Base-by-base conservation (phyloP, 2,888 invertebrate species). In the Sphecodes monilicornis region DNA sequence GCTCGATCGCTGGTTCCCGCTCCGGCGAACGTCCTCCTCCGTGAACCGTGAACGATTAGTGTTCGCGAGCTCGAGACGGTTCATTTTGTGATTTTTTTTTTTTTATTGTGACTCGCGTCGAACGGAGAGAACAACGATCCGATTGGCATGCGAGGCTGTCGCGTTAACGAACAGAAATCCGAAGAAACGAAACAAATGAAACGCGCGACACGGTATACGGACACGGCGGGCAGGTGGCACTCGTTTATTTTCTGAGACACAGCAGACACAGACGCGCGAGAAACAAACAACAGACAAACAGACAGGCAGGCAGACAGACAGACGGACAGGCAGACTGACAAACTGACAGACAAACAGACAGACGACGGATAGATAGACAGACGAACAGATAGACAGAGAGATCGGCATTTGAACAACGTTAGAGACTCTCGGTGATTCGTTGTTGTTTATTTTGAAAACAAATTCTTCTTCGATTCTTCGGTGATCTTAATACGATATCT, bases 391-490 rank as follows among this genome's bases (percentile, higher is more conserved):
- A 90, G 90, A 91, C 89, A 92, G 88, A 91, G 90, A 92, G 86
- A 90, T 91, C 89, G 89, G 89, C 88, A 89, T 89, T 87, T 88
- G 86, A 88, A 90, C 86, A 90, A 92, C 86, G 88, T 89, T n/a
- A 88, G 84, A 88, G 70, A 88, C 86, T 90, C 87, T 91, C 91
- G 87, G 81, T 92, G 88, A 92, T 93, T 93, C 93, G 93, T 93
- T 93, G 93, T 93, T 92, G 92, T 93, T 92, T 91, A 91, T 93
- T 91, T 91, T 16, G 29, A 90, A 93, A 92, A 92, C 88, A 91
- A 92, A 88, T 84, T 85, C 86, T 76, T n/a, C 18, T 43, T 75
- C 46, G 72, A 22, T 69, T 77, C 36, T 57, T 29, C 39, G 22
- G 60, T 16, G 29, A 60, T 60, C 60, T 29, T 60, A 60, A 32